Evolutionary conservation across 2,888 invertebrate genomes (phyloP), one percentile per base, ranked within the genome.

Genomic region (Epinotia bilunana): DNA sequence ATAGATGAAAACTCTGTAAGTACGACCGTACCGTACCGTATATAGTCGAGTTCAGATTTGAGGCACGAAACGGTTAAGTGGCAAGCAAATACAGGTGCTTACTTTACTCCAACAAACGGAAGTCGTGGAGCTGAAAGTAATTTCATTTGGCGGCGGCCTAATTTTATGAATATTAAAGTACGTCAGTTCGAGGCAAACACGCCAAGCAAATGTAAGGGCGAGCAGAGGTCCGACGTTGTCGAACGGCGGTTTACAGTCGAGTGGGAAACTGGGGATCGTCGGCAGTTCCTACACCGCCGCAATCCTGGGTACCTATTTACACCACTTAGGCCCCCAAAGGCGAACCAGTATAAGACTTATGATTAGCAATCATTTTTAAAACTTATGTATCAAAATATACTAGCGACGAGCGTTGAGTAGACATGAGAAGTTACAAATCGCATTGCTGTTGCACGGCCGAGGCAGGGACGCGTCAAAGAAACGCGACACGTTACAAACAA

Each of bases 181-280:
- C 74, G 77, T 78, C 79, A 82, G 83, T 82, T 83, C 62, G 79
- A 73, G 49, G 73, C 78, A 76, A 82, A 81, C 81, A 80, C 80
- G 82, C 79, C 81, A 83, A 82, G 83, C 79, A 80, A 80, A 81
- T 78, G 79, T 78, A 80, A 79, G 81, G 80, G 80, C 76, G 43
- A 79, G 80, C 81, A 82, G 81, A 83, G 82, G 83, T 83, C 81
- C 80, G 87, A 87, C 86, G 81, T 88, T 89, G 89, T 89, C 87
- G 85, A 87, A 90, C 88, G 83, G 80, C 76, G 76, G 78, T 76
- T 77, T 72, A 77, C 70, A 73, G 67, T 74, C 65, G 77, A 77
- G 77, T 69, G 77, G 74, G 77, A 78, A 72, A 69, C 62, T 69
- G 77, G 73, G 77, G 77, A 73, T 61, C 62, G 39, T 57, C 67